Evolutionary conservation across 2,888 invertebrate species (phyloP), one percentile per base, ranked within the genome.

Genomic region (Odontomyia ornata): DNA sequence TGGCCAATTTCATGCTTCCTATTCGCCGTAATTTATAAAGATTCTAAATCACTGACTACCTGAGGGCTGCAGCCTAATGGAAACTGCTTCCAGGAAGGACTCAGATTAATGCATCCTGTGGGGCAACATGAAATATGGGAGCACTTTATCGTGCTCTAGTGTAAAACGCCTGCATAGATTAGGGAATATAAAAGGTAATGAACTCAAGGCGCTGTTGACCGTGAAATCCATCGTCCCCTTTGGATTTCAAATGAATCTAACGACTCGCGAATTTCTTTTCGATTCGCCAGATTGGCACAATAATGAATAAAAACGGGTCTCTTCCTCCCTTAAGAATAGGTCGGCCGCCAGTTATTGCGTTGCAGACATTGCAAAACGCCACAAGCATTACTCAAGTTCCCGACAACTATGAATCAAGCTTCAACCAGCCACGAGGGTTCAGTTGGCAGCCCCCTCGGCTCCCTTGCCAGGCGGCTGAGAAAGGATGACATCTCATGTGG

Each of bases 201-300:
- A 36, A 73, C 36, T 36, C 69, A 23, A 18, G 43, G 36, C 21
- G 73, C n/a, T 30, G 60, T 57, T 57, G 73, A 57, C 73, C 73
- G 36, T 73, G 73, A 73, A 57, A 36, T 57, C n/a, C 56, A 36
- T 57, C n/a, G 28, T n/a, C 28, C 73, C 73, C 36, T 43, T 30
- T 36, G 28, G 30, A 36, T 47, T 47, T 69, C 47, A 69, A 43
- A 21, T 13, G 13, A 13, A 47, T 25, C n/a, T 43, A 47, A 15
- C 47, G 69, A 25, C 18, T 47, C 60, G 57, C 21, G 43, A 57
- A 57, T 73, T 73, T 57, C 73, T 25, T 18, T 56, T 57, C 46
- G 73, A 21, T 5, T 9, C 36, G 36, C n/a, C 36, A 57, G 73
- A 36, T 73, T 73, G 30, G 60, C 60, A 73, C 73, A 73, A 73